Percentiles rank a stretch among this genome's conserved stretches.
phyloP scores from a whole-genome alignment of 2,797 vertebrate genomes.

The Pagetopsis macropterus region DNA sequence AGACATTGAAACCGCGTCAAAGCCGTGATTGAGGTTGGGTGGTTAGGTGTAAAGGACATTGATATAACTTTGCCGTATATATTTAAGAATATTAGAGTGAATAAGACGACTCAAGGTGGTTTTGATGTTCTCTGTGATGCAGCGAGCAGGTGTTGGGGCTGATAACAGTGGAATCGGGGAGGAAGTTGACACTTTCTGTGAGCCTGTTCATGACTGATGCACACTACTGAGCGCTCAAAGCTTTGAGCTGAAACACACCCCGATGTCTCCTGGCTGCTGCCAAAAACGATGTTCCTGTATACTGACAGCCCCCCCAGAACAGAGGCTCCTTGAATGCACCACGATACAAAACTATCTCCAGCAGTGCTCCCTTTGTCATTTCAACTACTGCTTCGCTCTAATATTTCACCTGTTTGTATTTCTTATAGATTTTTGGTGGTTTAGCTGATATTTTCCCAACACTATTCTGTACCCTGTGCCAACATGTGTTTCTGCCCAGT shows the following conservation, averaged over 20 bases:
- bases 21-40: background rate
- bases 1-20: background rate
- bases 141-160: background rate
- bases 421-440: background rate
- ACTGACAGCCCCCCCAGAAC: slow-evolving; percentile 30
- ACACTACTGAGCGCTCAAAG: slow-evolving; percentile 18
- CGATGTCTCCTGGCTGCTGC: slow-evolving; percentile 23
- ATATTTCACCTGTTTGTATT: background rate
- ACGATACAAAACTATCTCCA: slow-evolving; percentile 2
- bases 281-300: slow-evolving; percentile 32
- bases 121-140: background rate
- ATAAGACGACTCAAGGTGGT: background rate
- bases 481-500: slow-evolving; percentile 4
- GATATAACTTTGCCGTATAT: background rate
- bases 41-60: background rate
- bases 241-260: slow-evolving; percentile 19
- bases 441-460: background rate
- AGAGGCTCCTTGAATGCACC: slow-evolving; percentile 14
- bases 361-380: slow-evolving; percentile 17
- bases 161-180: slow-evolving; percentile 8
- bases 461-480: background rate
- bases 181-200: slow-evolving; percentile 30
- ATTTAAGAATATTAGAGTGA: no score
- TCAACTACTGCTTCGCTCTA: background rate
- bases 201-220: slow-evolving; percentile 36